Evolutionary conservation across 1,140 invertebrate genomes (phyloP).

Genomic region (Amyelois transitella): DNA sequence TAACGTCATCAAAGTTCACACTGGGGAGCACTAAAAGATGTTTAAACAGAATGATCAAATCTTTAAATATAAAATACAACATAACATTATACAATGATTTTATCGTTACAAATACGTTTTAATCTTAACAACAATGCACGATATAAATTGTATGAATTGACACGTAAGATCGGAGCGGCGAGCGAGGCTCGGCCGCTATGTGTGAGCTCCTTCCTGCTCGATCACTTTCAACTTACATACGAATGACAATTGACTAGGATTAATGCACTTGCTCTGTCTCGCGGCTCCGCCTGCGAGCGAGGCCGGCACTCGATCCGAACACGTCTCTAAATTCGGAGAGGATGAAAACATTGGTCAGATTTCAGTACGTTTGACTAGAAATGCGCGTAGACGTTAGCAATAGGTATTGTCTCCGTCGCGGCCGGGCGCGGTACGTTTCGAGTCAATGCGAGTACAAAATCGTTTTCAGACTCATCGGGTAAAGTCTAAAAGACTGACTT

Average conservation of each 20-base stretch:
- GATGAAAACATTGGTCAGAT: constrained; percentile 56
- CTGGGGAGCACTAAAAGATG: constrained; percentile 35
- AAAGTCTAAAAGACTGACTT: constrained; percentile 47
- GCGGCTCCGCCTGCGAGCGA: constrained; percentile 12
- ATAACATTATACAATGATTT: constrained; percentile 58
- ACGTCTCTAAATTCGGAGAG: constrained; percentile 33
- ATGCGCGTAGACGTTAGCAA: constrained; percentile 36
- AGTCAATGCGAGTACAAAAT: constrained; percentile 47
- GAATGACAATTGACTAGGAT: constrained; percentile 72
- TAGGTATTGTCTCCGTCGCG: constrained; percentile 12
- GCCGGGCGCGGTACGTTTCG: constrained; percentile 20
- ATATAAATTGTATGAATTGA: constrained; percentile 70
- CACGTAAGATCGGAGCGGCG: constrained; percentile 37
- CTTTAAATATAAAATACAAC: constrained; percentile 62
- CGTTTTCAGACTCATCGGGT: constrained; percentile 40
- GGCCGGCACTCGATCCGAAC: constrained; percentile 29
- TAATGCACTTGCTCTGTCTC: constrained; percentile 40
- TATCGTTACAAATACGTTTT: constrained; percentile 63
- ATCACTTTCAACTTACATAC: constrained; percentile 40
- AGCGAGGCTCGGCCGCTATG: constrained; percentile 3
- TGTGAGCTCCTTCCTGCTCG: constrained; percentile 13
- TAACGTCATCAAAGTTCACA: constrained; percentile 7
- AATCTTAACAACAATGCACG: constrained; percentile 64
- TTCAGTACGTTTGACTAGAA: constrained; percentile 66
- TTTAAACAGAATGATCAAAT: constrained; percentile 46